These are phyloP conservation scores for Gnathonemus longibarbis DNA, from an alignment of 2,113 vertebrate genomes.

Conservation along the genomic window DNA sequence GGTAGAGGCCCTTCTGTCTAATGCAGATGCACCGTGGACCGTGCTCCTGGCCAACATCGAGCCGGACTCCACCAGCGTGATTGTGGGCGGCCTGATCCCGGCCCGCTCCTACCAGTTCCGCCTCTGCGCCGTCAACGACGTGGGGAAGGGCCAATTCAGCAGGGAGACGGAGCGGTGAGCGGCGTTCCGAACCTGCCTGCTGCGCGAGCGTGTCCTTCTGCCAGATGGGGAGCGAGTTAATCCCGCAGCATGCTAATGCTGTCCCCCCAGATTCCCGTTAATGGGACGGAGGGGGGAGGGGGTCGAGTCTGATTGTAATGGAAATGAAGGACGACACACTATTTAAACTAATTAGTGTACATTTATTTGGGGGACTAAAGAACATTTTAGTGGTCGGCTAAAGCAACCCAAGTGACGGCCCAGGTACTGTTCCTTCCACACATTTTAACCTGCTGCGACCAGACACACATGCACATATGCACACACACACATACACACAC, in stretches of 20 bases:
- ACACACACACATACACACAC: background rate
- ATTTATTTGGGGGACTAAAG: background rate
- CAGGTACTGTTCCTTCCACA: background rate
- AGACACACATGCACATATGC: background rate
- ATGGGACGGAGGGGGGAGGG: background rate
- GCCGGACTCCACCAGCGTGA: constrained; percentile 69
- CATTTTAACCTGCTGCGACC: background rate
- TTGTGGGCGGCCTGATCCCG: constrained; percentile 77
- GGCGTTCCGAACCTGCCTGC: background rate
- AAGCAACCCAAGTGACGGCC: background rate
- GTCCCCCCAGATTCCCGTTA: background rate
- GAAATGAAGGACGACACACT: background rate
- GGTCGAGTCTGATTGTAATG: background rate
- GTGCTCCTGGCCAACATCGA: constrained; percentile 83
- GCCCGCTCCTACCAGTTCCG: constrained; percentile 94
- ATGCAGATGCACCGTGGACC: constrained; percentile 83
- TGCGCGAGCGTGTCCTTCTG: too few relatives aligned
- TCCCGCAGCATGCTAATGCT: background rate
- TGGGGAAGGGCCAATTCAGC: constrained; percentile 93
- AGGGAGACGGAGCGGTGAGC: constrained; percentile 87
- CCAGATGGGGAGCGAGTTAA: background rate
- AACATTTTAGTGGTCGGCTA: background rate
- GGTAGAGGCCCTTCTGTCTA: background rate
- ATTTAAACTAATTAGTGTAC: background rate
- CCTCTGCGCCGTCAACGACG: constrained; percentile 86